Evolutionary conservation across 2,797 vertebrate genomes (phyloP).

Genomic region (Psittacula echo): DNA sequence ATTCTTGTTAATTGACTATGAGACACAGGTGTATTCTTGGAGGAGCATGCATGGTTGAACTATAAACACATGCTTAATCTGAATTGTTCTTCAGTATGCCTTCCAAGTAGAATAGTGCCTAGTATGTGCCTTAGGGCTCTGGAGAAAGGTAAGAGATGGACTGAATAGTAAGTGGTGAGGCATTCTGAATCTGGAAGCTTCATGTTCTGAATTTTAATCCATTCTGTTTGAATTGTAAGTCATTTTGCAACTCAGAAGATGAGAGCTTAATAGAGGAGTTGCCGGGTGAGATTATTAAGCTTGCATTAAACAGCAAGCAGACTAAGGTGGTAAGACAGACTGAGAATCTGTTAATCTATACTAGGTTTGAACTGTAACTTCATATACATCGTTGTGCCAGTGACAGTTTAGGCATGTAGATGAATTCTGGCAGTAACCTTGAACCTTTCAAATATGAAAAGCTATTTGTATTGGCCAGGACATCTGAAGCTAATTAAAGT

Average conservation of each 20-base stretch:
- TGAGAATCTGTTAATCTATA: not conserved
- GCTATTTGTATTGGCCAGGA: not conserved
- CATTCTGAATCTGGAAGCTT: not conserved
- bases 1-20: not conserved
- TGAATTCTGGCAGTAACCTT: not conserved
- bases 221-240: not conserved
- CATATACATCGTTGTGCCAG: not conserved
- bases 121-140: not conserved
- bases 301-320: not conserved
- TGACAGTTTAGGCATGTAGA: not conserved
- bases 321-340: not conserved
- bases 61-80: not conserved
- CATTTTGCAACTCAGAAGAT: not conserved
- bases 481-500: constrained; percentile 8
- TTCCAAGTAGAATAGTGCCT: not conserved
- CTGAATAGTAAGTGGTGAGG: not conserved
- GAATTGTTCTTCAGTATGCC: not conserved
- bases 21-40: not conserved
- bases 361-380: not conserved
- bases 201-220: not conserved
- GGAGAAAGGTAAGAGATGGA: not conserved
- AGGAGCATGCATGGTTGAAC: not conserved
- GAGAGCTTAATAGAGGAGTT: not conserved
- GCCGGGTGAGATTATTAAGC: not conserved
- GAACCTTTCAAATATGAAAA: not conserved